These are phyloP conservation scores for Parazoanthus atlanticus DNA, from an alignment of 92 coral and sea anemone genomes.

Conservation along the genomic window DNA sequence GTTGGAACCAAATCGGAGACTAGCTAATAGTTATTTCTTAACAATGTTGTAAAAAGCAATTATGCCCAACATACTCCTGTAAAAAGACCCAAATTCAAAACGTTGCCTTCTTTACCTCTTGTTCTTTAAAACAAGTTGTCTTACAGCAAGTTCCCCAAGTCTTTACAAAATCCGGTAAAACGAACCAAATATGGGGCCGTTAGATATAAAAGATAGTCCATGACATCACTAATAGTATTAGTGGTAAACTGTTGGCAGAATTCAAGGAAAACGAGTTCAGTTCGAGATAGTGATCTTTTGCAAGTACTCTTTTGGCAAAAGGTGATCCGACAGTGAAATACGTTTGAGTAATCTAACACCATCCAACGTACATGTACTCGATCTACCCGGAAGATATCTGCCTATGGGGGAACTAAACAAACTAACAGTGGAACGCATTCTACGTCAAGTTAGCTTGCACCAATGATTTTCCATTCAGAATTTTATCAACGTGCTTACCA, in stretches of 20 bases:
- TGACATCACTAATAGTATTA: neutral
- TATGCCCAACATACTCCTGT: too few relatives aligned
- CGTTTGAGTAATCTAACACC: neutral
- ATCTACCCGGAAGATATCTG: too few relatives aligned
- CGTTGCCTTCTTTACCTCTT: too few relatives aligned
- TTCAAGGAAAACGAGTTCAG: neutral
- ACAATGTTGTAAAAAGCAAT: too few relatives aligned
- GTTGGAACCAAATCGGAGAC: too few relatives aligned
- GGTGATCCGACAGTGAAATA: neutral
- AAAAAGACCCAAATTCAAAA: too few relatives aligned
- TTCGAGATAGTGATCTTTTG: neutral
- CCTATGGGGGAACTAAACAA: neutral
- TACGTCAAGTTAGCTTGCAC: neutral
- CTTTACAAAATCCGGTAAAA: neutral
- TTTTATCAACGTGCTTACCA: constrained; percentile 45
- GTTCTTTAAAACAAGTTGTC: too few relatives aligned
- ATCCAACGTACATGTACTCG: too few relatives aligned
- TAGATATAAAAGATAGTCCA: neutral
- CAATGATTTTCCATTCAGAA: neutral
- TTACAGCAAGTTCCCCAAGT: too few relatives aligned
- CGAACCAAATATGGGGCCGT: neutral
- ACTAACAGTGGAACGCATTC: neutral
- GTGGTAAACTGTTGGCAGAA: neutral
- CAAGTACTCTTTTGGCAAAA: neutral
- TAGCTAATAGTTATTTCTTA: too few relatives aligned